These are phyloP conservation scores for Oxyura jamaicensis DNA, from an alignment of 2,113 vertebrate species.

Conservation along the genomic window DNA sequence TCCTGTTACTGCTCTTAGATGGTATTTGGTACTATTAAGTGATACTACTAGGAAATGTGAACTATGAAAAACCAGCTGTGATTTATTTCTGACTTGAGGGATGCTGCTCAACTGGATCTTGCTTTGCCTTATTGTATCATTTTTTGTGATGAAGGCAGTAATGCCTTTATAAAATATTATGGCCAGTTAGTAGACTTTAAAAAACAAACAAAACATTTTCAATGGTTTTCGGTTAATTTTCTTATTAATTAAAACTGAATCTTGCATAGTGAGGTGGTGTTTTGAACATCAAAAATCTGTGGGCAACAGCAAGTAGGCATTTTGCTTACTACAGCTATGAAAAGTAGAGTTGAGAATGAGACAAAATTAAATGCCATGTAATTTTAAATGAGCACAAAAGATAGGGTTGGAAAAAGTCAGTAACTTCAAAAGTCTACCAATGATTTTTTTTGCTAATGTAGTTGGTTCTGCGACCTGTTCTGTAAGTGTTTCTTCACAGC, in stretches of 20 bases:
- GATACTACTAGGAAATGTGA: background rate
- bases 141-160: background rate
- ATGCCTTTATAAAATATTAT: background rate
- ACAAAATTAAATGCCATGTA: background rate
- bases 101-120: background rate
- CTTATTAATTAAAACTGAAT: background rate
- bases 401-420: background rate
- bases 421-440: background rate
- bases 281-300: background rate
- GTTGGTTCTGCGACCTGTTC: constrained; percentile 14
- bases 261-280: background rate
- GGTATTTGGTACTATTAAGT: background rate
- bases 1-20: background rate
- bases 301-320: background rate
- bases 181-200: background rate
- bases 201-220: background rate
- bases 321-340: background rate
- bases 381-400: background rate
- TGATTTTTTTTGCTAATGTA: background rate
- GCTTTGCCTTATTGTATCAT: background rate
- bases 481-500: background rate
- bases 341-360: background rate
- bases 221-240: background rate
- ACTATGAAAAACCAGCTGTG: background rate
- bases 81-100: background rate